Evolutionary conservation across 2,888 invertebrate genomes (phyloP).

Genomic region (Clistopyga incitator): DNA sequence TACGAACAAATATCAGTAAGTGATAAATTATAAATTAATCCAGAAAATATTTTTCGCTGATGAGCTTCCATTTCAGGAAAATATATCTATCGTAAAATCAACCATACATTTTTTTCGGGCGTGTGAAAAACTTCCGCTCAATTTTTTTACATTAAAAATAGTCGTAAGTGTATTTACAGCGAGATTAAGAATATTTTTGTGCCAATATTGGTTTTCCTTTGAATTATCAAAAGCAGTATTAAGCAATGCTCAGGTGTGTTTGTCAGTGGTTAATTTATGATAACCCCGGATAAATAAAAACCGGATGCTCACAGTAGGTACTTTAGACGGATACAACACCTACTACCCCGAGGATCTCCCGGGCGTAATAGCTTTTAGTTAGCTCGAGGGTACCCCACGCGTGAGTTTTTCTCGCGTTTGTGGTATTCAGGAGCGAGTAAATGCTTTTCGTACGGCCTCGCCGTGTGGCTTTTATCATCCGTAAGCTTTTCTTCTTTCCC

Average conservation of each 20-base stretch:
- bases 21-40: too few species aligned
- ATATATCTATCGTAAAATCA: too few species aligned
- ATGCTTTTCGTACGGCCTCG: slow-evolving; percentile 56
- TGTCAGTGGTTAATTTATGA: slow-evolving; percentile 43
- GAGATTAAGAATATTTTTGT: too few species aligned
- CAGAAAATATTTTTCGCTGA: too few species aligned
- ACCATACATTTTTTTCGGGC: too few species aligned
- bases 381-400: slow-evolving; percentile 55
- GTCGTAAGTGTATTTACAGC: too few species aligned
- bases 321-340: slow-evolving; percentile 1
- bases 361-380: slow-evolving; percentile 64
- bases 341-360: slow-evolving; percentile 28
- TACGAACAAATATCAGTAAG: too few species aligned
- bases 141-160: too few species aligned
- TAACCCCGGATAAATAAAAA: slow-evolving; percentile 30
- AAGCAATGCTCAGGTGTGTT: not conserved
- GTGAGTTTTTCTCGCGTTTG: slow-evolving; percentile 46
- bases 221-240: not conserved
- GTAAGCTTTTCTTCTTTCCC: slow-evolving; percentile 40
- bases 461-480: slow-evolving; percentile 57
- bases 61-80: too few species aligned
- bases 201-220: too few species aligned
- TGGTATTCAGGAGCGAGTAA: slow-evolving; percentile 33
- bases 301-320: slow-evolving; percentile 14
- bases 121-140: too few species aligned